Conservation (phyloP, 2,888 invertebrate species). For the Leptodirus hochenwartii region DNA sequence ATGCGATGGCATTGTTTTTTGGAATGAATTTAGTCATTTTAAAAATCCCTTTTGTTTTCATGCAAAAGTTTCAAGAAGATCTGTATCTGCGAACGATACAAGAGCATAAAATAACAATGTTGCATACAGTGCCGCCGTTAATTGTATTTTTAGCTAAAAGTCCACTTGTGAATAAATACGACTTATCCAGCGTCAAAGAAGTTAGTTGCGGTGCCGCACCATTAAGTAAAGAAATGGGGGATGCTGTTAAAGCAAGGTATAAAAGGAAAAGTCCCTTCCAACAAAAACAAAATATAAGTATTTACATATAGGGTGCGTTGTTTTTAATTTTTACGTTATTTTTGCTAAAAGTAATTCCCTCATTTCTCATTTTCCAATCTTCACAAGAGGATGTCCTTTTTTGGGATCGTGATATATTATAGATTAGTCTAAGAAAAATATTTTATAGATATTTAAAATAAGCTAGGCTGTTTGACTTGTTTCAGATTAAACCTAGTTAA, state of each 20-base stretch:
- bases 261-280: not conserved
- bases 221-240: constrained; percentile 38
- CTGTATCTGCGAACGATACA: constrained; percentile 50
- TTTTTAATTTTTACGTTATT: constrained; percentile 1
- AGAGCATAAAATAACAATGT: constrained; percentile 43
- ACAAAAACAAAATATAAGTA: not conserved
- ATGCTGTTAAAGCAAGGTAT: constrained; percentile 24
- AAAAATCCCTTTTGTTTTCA: constrained; percentile 13
- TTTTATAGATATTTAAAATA: not conserved
- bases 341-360: no score
- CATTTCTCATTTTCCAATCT: no score
- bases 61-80: constrained; percentile 22
- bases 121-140: constrained; percentile 63
- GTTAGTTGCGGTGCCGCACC: constrained; percentile 68
- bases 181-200: constrained; percentile 47
- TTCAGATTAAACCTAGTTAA: constrained; percentile 27
- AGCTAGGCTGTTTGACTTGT: constrained; percentile 5
- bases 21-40: constrained; percentile 14
- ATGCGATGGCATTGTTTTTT: constrained; percentile 17
- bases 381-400: no score
- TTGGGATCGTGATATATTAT: no score
- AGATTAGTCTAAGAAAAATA: not conserved
- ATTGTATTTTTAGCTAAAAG: constrained; percentile 67
- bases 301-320: not conserved
- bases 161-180: constrained; percentile 55